These are phyloP conservation scores for Myanophis thanlyinensis DNA, from an alignment of 2,113 vertebrate species.

Conservation along the genomic window DNA sequence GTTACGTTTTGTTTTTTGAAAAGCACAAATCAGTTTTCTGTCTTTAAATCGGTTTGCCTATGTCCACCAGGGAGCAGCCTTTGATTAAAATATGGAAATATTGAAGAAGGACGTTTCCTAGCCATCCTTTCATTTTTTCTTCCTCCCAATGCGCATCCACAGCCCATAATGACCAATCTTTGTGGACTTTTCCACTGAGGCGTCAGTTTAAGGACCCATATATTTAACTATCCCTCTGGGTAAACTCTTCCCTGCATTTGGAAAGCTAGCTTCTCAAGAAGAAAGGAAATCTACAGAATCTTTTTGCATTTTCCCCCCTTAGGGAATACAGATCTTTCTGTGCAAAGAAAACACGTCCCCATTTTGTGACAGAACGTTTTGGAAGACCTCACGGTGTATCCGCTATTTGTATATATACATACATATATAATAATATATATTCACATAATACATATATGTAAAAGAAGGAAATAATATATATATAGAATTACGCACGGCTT, in stretches of 20 bases:
- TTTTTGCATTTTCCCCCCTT: not conserved
- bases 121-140: not conserved
- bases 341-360: not conserved
- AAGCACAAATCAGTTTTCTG: not conserved
- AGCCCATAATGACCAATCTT: not conserved
- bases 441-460: too few relatives aligned
- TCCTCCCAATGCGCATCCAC: not conserved
- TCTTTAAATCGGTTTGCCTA: not conserved
- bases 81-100: not conserved
- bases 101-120: not conserved
- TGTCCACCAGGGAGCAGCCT: constrained; percentile 1
- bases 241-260: not conserved
- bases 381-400: not conserved
- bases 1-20: not conserved
- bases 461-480: not conserved
- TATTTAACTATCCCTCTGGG: not conserved
- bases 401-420: too few relatives aligned
- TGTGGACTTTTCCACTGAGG: not conserved
- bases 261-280: not conserved
- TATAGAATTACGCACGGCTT: not conserved
- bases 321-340: not conserved
- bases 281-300: not conserved
- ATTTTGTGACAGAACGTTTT: not conserved
- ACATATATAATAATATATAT: too few relatives aligned
- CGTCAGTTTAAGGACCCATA: not conserved